Percentiles rank a stretch among this genome's conserved stretches.
Conservation (phyloP, 2,888 invertebrate species). For the Luperina testacea region DNA sequence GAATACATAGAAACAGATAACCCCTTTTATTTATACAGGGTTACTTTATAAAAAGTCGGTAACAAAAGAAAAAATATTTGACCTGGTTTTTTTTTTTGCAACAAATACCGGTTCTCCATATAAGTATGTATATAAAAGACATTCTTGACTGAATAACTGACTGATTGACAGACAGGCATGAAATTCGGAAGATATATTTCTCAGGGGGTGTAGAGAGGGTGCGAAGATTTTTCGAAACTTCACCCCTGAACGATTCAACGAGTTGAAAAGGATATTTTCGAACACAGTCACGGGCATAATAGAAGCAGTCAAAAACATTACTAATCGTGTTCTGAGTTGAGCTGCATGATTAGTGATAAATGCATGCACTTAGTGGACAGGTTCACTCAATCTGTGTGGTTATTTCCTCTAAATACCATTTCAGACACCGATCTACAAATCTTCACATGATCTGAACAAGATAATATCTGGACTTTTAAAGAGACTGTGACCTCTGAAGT, state of each 20-base stretch:
- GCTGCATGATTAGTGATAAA: too few relatives aligned
- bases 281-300: not conserved
- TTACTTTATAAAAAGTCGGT: slow-evolving; percentile 2
- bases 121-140: slow-evolving; percentile 1
- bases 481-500: too few relatives aligned
- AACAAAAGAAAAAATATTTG: slow-evolving; percentile 28
- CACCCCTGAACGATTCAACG: slow-evolving; percentile 11
- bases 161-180: slow-evolving; percentile 47
- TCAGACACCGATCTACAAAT: too few relatives aligned
- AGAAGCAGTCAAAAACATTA: not conserved
- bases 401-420: too few relatives aligned
- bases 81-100: slow-evolving; percentile 1
- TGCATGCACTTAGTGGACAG: too few relatives aligned
- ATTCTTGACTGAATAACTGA: slow-evolving; percentile 23
- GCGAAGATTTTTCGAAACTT: not conserved
- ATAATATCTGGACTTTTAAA: too few relatives aligned
- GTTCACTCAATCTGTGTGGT: too few relatives aligned
- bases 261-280: not conserved
- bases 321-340: too few relatives aligned
- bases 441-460: too few relatives aligned
- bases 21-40: slow-evolving; percentile 2
- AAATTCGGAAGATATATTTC: slow-evolving; percentile 37
- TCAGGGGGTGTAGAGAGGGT: not conserved
- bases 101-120: not conserved
- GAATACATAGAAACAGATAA: slow-evolving; percentile 11